Conservation (phyloP, 2,113 vertebrate genomes). For the Trachemys scripta region DNA sequence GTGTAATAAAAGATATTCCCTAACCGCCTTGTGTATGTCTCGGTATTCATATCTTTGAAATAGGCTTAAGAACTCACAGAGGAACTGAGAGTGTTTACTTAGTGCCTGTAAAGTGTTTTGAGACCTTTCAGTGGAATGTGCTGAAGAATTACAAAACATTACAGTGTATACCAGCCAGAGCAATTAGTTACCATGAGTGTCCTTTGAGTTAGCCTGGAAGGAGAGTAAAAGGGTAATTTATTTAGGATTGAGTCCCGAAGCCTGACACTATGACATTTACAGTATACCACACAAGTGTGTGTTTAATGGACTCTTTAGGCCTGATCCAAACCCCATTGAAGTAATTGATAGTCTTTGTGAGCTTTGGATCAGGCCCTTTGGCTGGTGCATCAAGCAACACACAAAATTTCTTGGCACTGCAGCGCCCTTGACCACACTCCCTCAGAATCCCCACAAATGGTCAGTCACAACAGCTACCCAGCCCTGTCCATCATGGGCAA, state of each 20-base stretch:
- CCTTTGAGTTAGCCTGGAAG: background rate
- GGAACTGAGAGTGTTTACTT: conserved; percentile 3
- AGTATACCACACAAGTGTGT: accelerated
- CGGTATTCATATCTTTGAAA: background rate
- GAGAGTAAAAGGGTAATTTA: background rate
- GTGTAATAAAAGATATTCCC: too few species aligned
- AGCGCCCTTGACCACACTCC: background rate
- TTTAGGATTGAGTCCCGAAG: background rate
- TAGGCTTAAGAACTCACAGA: background rate
- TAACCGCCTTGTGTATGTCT: background rate
- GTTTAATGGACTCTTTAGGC: accelerated
- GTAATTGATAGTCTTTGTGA: background rate
- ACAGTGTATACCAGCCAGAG: background rate
- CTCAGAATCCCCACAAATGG: background rate
- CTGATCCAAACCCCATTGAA: background rate
- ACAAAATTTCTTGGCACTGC: background rate
- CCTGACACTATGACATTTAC: accelerated
- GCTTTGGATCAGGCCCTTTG: background rate
- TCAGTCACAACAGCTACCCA: background rate
- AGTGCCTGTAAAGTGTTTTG: background rate
- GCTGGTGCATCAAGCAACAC: background rate
- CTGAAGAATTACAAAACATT: background rate
- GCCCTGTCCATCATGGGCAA: background rate
- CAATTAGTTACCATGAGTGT: background rate
- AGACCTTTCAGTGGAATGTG: background rate